phyloP scores from a whole-genome alignment of 2,113 vertebrate genomes.

The Hyla sarda region DNA sequence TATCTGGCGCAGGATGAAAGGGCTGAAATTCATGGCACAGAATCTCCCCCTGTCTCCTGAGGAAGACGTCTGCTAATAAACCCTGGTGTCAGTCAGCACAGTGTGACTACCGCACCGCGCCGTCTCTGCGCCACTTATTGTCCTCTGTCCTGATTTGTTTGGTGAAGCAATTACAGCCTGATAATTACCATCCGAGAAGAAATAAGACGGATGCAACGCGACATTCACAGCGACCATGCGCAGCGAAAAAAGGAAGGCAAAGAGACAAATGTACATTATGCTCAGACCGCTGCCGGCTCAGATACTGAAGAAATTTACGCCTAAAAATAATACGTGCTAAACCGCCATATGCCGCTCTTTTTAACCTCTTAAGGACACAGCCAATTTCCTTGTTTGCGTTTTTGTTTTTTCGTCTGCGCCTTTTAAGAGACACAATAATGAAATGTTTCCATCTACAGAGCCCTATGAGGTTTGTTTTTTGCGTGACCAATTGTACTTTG shows the following conservation, averaged over 20 bases:
- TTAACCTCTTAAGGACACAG: too few relatives aligned
- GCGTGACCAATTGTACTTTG: too few relatives aligned
- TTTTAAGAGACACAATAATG: too few relatives aligned
- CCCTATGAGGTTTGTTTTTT: too few relatives aligned
- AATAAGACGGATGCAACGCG: not conserved
- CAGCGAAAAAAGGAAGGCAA: not conserved
- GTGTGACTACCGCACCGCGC: not conserved
- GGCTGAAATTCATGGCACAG: not conserved
- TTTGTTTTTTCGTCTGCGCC: too few relatives aligned
- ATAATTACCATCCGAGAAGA: slow-evolving; percentile 34
- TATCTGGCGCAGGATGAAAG: too few relatives aligned
- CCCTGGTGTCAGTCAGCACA: not conserved
- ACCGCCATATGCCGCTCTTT: too few relatives aligned
- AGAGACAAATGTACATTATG: not conserved
- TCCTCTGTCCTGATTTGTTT: not conserved
- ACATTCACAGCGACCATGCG: not conserved
- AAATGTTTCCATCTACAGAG: too few relatives aligned
- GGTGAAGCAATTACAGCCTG: slow-evolving; percentile 11
- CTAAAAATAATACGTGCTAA: too few relatives aligned
- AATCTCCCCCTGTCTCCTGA: not conserved
- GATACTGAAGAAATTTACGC: too few relatives aligned
- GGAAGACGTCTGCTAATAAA: not conserved
- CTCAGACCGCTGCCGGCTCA: not conserved
- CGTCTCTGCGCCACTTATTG: not conserved
- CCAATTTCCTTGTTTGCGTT: too few relatives aligned